Percentiles rank a stretch among this genome's conserved stretches.
Evolutionary conservation across 2,888 invertebrate species (phyloP).

Genomic region (Cotesia congregata): DNA sequence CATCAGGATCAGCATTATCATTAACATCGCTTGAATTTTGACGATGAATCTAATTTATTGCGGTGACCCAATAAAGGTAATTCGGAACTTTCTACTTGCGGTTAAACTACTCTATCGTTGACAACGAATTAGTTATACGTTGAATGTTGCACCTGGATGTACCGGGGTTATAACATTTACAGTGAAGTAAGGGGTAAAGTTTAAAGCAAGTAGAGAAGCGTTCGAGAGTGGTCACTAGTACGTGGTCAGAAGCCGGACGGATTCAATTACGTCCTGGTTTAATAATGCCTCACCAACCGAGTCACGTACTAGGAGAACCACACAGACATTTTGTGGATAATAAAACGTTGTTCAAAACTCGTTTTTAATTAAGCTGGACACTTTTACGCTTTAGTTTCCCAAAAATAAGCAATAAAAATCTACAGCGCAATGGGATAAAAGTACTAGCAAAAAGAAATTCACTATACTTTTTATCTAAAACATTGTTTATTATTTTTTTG

Average conservation of each 20-base stretch:
- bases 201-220: slow-evolving; percentile 42
- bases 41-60: slow-evolving; percentile 1
- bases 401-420: background rate
- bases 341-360: slow-evolving; percentile 50
- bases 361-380: slow-evolving; percentile 52
- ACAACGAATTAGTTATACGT: slow-evolving; percentile 26
- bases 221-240: slow-evolving; percentile 50
- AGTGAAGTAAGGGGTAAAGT: slow-evolving; percentile 31
- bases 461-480: background rate
- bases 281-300: slow-evolving; percentile 57
- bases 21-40: background rate
- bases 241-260: slow-evolving; percentile 58
- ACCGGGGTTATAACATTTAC: slow-evolving; percentile 30
- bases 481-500: no score
- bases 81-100: background rate
- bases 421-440: background rate
- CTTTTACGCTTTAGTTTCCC: slow-evolving; percentile 23
- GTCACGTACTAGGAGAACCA: slow-evolving; percentile 51
- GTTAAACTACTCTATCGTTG: slow-evolving; percentile 26
- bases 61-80: slow-evolving; percentile 3
- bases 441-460: background rate
- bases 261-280: slow-evolving; percentile 60
- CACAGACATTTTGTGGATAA: slow-evolving; percentile 47
- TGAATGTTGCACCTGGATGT: slow-evolving; percentile 30
- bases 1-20: background rate